Evolutionary conservation across 1,140 invertebrate species (phyloP), one percentile per base, ranked within the genome.

Genomic region (Papilio machaon): DNA sequence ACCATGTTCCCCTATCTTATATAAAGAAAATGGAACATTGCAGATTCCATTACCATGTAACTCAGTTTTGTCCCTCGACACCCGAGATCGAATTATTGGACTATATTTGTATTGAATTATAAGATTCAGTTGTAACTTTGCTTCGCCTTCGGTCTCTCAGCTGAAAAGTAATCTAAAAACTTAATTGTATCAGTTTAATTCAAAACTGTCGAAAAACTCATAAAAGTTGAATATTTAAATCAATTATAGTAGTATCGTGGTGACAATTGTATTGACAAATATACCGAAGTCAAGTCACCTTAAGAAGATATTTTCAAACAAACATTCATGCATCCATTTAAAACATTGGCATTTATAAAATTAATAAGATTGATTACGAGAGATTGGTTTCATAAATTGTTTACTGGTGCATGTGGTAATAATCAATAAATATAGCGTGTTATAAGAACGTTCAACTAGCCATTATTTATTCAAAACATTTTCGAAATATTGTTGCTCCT

Each of bases 1-100:
- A 43, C 38, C 38, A 64, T 47, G 46, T 49, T 52, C 73, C 73
- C 73, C 52, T n/a, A 52, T 75, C 73, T 46, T 49, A 52, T 75
- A 49, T 52, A 75, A 75, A 75, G 73, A 75, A 75, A 75, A 75
- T 75, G 11, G 73, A 75, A 75, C 73, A 49, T 52, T 52, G 73
- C 19, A 75, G 19, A 75, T 75, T 75, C 73, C 23, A 75, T 75
- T 75, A 75, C 73, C 46, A 49, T 47, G 73, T 75, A 75, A 75
- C 73, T 75, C 19, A 49, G 73, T 75, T 75, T 49, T 7, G 73
- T 74, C 73, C 73, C 73, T 74, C 46, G 73, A 74, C 46, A 49
- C 73, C 35, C 70, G 35, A 64, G 30, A 73, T 73, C 38, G 70
- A 73, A 73, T 73, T 73, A 73, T 73, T n/a, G 70, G 35, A 73